These are phyloP conservation scores for Pachyseris speciosa DNA, from an alignment of 64 coral and sea anemone species.

Conservation along the genomic window DNA sequence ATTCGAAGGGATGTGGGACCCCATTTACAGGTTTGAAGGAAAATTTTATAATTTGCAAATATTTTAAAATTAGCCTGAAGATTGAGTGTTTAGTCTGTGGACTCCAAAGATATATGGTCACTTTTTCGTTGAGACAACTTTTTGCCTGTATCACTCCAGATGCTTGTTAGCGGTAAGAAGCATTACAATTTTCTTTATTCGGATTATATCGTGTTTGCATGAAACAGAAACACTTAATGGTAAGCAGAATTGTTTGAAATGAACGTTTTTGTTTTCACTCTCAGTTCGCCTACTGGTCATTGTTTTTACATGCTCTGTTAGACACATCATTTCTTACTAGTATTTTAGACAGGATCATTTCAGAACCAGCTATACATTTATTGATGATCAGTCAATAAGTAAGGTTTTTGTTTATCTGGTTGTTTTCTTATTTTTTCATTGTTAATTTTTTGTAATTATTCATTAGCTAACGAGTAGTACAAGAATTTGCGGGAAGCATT, in stretches of 20 bases:
- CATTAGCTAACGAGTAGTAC: conserved; percentile 58
- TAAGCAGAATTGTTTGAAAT: neutral
- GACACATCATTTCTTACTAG: too few relatives aligned
- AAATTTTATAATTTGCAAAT: neutral
- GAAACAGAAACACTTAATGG: neutral
- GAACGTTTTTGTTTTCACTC: too few relatives aligned
- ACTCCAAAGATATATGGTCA: neutral
- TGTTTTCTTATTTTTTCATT: too few relatives aligned
- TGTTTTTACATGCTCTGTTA: neutral
- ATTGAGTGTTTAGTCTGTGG: neutral
- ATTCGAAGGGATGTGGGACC: conserved; percentile 49
- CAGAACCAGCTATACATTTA: neutral
- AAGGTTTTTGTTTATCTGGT: too few relatives aligned
- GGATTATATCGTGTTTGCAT: neutral
- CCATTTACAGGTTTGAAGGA: neutral
- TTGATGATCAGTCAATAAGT: too few relatives aligned
- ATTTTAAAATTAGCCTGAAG: too few relatives aligned
- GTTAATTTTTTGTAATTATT: neutral
- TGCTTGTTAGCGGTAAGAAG: neutral
- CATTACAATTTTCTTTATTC: neutral
- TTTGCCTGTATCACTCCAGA: too few relatives aligned
- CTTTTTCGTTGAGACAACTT: too few relatives aligned
- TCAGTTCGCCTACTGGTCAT: too few relatives aligned
- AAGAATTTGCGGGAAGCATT: conserved; percentile 64
- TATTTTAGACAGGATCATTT: too few relatives aligned